Base-by-base conservation (phyloP, 2,113 vertebrate genomes). In the Sander vitreus region DNA sequence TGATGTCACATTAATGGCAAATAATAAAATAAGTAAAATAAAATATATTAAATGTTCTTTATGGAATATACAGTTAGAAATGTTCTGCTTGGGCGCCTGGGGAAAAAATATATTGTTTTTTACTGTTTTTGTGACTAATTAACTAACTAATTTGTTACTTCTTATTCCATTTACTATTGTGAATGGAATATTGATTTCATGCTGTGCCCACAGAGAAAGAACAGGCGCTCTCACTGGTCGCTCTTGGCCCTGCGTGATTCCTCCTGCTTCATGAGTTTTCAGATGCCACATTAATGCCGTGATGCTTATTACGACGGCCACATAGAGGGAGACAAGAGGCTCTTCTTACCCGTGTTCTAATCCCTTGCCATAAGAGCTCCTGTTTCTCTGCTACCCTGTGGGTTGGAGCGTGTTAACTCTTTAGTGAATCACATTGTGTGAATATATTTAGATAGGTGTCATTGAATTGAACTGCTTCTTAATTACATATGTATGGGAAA, bases 261-360 rank as follows among this genome's bases (percentile, higher is more conserved):
- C 21, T 55, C 36, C 13, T 54, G 0, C 47, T 4, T 36, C 62
- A 36, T 36, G 25, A 39, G 48, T 55, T 58, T 59, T 60, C 47
- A 72, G 45, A 54, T 70, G 33, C 33, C 66, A 54, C 25, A 21
- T 14, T 50, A 43, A 68, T 57, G 55, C 62, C 43, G 68, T 43
- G n/a, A 77, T 21, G 27, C 48, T 50, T 48, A 63, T 68, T 81
- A 62, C n/a, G 4, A 70, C 36, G 12, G 10, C 59, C 16, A 4
- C 48, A 57, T 11, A 3, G 23, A 65, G 30, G 21, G 45, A 76
- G 36, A 60, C 72, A 54, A 39, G 53, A 73, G 69, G 48, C 75
- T 84, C 54, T 51, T 76, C n/a, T 65, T 45, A 51, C 23, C 2
- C 3, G 2, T 16, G 33, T 55, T 68, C 23, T 63, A 48, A 45